phyloP scores from a whole-genome alignment of 2,888 invertebrate species.

The Girardia tigrina region DNA sequence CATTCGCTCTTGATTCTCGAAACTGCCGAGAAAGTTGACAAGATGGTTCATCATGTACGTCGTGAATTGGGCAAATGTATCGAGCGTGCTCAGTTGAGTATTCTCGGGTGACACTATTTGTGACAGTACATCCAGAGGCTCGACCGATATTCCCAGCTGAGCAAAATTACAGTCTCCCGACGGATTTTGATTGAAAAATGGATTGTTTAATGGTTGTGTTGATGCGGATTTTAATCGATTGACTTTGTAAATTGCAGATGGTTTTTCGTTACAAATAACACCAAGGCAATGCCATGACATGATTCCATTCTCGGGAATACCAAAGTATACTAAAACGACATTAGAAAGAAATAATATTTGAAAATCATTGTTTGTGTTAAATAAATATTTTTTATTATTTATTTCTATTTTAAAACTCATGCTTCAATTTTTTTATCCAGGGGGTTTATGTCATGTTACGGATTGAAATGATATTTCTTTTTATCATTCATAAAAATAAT shows the following conservation, averaged over 20 bases:
- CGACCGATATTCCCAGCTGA: constrained; percentile 82
- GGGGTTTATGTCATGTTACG: too few species aligned
- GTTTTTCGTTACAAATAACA: constrained; percentile 77
- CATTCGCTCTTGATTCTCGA: constrained; percentile 53
- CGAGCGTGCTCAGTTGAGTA: constrained; percentile 41
- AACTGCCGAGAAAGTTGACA: constrained; percentile 79
- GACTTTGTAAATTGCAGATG: constrained; percentile 90
- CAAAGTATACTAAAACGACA: constrained; percentile 16
- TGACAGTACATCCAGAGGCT: constrained; percentile 56
- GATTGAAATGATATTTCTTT: too few species aligned
- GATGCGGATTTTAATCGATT: constrained; percentile 55
- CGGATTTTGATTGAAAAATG: background rate
- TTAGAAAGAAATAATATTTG: too few species aligned
- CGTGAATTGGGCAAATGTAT: constrained; percentile 51
- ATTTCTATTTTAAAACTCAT: too few species aligned
- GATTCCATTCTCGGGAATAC: constrained; percentile 58
- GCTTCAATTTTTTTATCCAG: too few species aligned
- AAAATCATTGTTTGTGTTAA: too few species aligned
- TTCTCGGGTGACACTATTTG: constrained; percentile 52
- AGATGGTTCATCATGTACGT: constrained; percentile 84
- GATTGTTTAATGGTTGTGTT: constrained; percentile 38
- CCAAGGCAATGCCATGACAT: constrained; percentile 81
- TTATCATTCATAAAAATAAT: too few species aligned
- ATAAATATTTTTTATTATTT: too few species aligned
- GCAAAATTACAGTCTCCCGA: constrained; percentile 55